Evolutionary conservation across 1,140 invertebrate species (phyloP).

Genomic region (Saccostrea glomerata): DNA sequence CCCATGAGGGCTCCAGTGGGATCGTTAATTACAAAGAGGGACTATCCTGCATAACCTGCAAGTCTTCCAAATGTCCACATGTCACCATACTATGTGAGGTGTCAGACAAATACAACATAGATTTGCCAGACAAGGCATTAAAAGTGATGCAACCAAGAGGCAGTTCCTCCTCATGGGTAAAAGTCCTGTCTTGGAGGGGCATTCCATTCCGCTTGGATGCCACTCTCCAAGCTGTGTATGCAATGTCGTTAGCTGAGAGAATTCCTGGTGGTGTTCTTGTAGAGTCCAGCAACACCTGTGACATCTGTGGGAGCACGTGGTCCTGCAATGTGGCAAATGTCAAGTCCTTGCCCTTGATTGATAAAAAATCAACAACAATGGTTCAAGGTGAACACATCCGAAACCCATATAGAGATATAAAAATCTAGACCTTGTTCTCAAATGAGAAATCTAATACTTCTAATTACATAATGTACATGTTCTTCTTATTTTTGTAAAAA

Average conservation of each 20-base stretch:
- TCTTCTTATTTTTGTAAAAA: too few species aligned
- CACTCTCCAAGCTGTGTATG: background rate
- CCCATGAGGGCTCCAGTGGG: background rate
- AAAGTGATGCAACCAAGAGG: background rate
- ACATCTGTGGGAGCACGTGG: background rate
- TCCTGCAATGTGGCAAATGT: background rate
- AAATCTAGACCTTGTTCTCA: background rate
- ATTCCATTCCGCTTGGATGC: background rate
- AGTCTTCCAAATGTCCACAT: background rate
- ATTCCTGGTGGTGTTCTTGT: background rate
- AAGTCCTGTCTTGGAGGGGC: background rate
- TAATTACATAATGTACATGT: too few species aligned
- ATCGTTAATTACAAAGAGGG: background rate
- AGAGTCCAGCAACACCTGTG: background rate
- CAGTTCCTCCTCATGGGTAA: background rate
- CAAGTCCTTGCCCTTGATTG: background rate
- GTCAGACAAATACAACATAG: background rate
- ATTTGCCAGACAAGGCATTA: background rate
- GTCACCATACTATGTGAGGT: background rate
- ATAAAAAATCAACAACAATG: background rate
- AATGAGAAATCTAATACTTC: background rate
- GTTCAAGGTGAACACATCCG: background rate
- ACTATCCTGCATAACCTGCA: background rate
- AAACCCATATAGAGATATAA: background rate
- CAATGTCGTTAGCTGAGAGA: background rate